Evolutionary conservation across 2,888 invertebrate genomes (phyloP), one percentile per base, ranked within the genome.

Genomic region (Campopleginae sp.): DNA sequence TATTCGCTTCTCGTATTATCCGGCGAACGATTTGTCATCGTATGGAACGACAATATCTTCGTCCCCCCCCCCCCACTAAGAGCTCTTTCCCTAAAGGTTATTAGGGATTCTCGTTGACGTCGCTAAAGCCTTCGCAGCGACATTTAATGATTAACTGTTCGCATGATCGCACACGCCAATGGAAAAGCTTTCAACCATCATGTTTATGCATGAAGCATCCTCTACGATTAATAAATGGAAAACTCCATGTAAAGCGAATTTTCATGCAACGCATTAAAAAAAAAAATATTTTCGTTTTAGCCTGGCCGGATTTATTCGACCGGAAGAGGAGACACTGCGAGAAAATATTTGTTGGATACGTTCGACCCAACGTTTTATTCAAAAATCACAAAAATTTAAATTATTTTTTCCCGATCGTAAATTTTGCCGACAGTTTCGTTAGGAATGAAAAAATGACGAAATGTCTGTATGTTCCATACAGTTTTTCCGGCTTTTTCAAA

Each of bases 111-210:
- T 38, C 42, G 48, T 61, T 38, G 38, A 61, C 31, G 44, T 31
- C 31, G n/a, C 44, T 19, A 23, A 42, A 27, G 17, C 42, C 23
- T 72, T 17, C 31, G 17, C 42, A 23, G 54, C 10, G 6, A 54
- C 17, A 42, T 54, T 51, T 38, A 33, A 54, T 51, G 54, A 38
- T 33, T 58, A 70, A 23, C 48, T 71, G 38, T 71, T 71, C 51
- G 82, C 71, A 82, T 61, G 71, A 31, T 71, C 71, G 77, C 54
- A 77, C 54, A 54, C 66, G 54, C n/a, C n/a, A 72, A 42, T 31
- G 58, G 38, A 65, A 42, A 65, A 65, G 42, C n/a, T 65, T 65
- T 65, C 42, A 38, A 38, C 38, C 12, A 23, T 4, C 19, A 42
- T 65, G 10, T 38, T 65, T n/a, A 38, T 23, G 23, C 19, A 54